phyloP scores from a whole-genome alignment of 2,888 invertebrate species.

The Caenorhabditis virilis region DNA sequence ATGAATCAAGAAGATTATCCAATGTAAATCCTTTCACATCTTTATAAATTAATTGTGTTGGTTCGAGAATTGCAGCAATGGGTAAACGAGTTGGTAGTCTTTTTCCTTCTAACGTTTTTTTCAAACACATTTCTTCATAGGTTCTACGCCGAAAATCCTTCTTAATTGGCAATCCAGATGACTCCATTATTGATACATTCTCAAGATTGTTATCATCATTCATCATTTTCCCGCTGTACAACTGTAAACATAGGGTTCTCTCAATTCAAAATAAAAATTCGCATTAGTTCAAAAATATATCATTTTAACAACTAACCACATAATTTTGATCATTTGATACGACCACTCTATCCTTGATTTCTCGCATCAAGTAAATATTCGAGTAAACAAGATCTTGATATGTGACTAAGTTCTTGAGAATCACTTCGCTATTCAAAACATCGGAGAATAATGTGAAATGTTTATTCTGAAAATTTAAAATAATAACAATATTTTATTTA shows the following conservation, averaged over 20 bases:
- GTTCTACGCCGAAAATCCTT: neutral
- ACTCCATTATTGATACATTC: neutral
- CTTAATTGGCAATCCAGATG: neutral
- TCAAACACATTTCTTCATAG: neutral
- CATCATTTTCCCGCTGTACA: no score
- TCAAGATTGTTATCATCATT: neutral
- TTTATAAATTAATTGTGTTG: constrained; percentile 13
- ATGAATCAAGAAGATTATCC: constrained; percentile 7
- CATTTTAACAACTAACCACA: neutral
- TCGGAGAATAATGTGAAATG: neutral
- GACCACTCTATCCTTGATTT: neutral
- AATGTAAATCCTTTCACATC: constrained; percentile 9
- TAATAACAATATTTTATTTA: no score
- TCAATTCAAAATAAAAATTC: no score
- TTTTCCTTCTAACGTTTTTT: neutral
- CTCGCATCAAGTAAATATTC: neutral
- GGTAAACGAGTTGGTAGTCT: constrained; percentile 25
- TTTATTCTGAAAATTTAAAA: neutral
- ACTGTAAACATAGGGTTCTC: no score
- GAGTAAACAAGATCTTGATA: neutral
- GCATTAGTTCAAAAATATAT: constrained; percentile 69
- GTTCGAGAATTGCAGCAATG: constrained; percentile 18
- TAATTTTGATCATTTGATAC: neutral
- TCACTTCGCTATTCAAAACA: neutral
- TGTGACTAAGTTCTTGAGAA: neutral